Percentiles rank a stretch among this genome's conserved stretches.
Evolutionary conservation across 1,140 invertebrate species (phyloP).

Genomic region (Neodiprion fabricii): DNA sequence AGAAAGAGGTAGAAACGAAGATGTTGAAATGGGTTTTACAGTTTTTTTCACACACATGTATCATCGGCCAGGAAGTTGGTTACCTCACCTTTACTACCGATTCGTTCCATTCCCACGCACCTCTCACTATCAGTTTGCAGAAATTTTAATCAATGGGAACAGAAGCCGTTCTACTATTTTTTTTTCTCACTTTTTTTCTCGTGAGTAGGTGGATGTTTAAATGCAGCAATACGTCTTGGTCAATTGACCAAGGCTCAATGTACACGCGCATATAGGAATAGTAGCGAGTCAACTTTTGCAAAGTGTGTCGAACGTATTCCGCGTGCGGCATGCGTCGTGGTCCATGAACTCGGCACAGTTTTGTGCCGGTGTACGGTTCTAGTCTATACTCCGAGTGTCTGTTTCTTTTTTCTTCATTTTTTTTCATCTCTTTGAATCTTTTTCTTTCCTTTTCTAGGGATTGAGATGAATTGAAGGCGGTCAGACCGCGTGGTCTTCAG

Average conservation of each 20-base stretch:
- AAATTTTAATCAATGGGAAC: too few relatives aligned
- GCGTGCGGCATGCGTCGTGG: not conserved
- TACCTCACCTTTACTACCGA: too few relatives aligned
- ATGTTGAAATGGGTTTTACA: constrained; percentile 1
- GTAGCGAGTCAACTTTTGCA: not conserved
- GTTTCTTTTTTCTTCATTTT: too few relatives aligned
- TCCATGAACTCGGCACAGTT: not conserved
- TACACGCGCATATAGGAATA: too few relatives aligned
- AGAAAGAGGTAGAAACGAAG: constrained; percentile 61
- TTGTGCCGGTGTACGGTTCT: not conserved
- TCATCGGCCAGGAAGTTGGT: too few relatives aligned
- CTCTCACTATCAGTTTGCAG: too few relatives aligned
- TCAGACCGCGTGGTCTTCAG: not conserved
- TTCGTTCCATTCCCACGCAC: too few relatives aligned
- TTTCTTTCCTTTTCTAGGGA: not conserved
- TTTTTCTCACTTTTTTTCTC: not conserved
- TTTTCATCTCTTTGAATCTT: too few relatives aligned
- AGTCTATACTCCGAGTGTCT: too few relatives aligned
- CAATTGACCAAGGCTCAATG: not conserved
- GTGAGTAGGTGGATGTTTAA: not conserved
- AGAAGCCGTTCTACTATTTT: not conserved
- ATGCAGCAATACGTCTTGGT: constrained; percentile 7
- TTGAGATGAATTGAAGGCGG: not conserved
- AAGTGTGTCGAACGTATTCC: not conserved
- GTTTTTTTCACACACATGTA: not conserved